Conservation (phyloP, 2,888 invertebrate genomes). For the Eupithecia inturbata region DNA sequence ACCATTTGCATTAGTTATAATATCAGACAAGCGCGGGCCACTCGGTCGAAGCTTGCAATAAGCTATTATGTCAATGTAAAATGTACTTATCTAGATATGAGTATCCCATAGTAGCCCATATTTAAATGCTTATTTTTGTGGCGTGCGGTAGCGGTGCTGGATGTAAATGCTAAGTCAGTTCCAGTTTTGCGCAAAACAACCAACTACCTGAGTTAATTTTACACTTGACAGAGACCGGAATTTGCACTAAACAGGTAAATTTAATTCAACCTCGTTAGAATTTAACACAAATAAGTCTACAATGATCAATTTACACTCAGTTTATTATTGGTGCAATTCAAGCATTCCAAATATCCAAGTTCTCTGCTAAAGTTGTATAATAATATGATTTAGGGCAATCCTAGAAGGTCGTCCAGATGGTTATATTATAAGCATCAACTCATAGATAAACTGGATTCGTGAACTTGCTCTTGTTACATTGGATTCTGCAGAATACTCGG, state of each 20-base stretch:
- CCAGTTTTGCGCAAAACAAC: not conserved
- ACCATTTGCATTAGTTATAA: too few species aligned
- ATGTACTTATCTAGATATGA: too few species aligned
- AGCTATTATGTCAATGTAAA: too few species aligned
- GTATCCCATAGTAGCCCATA: too few species aligned
- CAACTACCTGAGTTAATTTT: not conserved
- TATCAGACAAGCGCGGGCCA: too few species aligned
- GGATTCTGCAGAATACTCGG: not conserved
- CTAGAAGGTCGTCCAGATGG: constrained; percentile 37
- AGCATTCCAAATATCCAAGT: constrained; percentile 22
- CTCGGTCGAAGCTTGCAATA: too few species aligned
- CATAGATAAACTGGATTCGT: constrained; percentile 24
- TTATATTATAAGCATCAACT: not conserved
- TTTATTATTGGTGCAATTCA: constrained; percentile 18
- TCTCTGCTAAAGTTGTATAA: constrained; percentile 26
- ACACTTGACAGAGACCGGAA: not conserved
- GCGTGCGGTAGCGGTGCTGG: too few species aligned
- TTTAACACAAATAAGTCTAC: constrained; percentile 23
- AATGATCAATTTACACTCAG: constrained; percentile 10
- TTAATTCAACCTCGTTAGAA: constrained; percentile 21
- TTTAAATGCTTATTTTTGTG: too few species aligned
- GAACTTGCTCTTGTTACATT: constrained; percentile 26
- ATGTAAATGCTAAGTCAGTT: not conserved
- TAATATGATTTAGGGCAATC: constrained; percentile 39
- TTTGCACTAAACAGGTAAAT: constrained; percentile 6